Evolutionary conservation across 1,140 invertebrate species (phyloP).

Genomic region (Drosophila bocqueti): DNA sequence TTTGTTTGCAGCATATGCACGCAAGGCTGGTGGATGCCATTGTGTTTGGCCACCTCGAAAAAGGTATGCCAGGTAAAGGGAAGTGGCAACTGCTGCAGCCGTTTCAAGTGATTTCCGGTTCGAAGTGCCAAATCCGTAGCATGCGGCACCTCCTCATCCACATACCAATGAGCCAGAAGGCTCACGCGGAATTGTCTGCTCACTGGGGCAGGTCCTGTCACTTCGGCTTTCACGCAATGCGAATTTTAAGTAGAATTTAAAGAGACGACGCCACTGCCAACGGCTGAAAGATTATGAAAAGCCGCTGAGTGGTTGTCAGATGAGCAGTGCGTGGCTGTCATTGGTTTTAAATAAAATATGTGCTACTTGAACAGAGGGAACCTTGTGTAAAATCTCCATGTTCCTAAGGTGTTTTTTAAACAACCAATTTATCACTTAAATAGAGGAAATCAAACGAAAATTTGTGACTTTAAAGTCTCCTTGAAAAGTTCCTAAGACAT

Average conservation of each 20-base stretch:
- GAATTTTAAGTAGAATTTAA: constrained; percentile 68
- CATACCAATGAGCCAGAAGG: constrained; percentile 63
- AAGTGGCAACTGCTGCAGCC: constrained; percentile 45
- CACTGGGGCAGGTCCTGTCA: constrained; percentile 33
- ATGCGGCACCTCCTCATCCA: constrained; percentile 31
- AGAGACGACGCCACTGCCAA: neutral
- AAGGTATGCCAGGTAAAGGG: constrained; percentile 1
- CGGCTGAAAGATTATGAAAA: constrained; percentile 34
- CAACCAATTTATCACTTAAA: too few species aligned
- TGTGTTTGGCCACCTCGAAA: constrained; percentile 43
- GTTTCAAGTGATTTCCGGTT: constrained; percentile 70
- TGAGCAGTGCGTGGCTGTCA: constrained; percentile 1
- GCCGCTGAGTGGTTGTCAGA: constrained; percentile 40
- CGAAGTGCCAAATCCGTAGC: constrained; percentile 39
- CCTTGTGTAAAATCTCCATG: neutral
- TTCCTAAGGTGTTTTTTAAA: neutral
- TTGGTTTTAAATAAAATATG: constrained; percentile 27
- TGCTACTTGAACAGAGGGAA: neutral
- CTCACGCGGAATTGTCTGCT: constrained; percentile 4
- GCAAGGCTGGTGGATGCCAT: constrained; percentile 6
- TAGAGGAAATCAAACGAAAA: neutral
- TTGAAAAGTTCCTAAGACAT: neutral
- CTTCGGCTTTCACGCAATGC: constrained; percentile 51
- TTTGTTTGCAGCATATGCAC: constrained; percentile 29
- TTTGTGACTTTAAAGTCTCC: neutral